Base-by-base conservation (phyloP, 1,140 invertebrate genomes). In the Sesamia nonagrioides region DNA sequence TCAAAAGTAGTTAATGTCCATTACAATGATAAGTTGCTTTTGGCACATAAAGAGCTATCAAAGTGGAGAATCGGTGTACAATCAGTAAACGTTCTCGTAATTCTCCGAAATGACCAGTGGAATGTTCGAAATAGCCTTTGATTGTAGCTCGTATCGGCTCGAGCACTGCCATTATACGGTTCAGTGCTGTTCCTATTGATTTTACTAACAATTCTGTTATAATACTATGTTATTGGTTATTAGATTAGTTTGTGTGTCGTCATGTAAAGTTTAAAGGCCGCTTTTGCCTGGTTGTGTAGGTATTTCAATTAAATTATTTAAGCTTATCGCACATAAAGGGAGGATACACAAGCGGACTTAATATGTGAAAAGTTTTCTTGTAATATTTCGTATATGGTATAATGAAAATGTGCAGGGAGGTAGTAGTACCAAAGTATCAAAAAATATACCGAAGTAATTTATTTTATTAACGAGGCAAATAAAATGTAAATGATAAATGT, bases 11-110 rank as follows among this genome's bases (percentile, higher is more conserved):
- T 15, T 17, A 15, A 42, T 42, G 18, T 18, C 15, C 18, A 35
- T 15, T 48, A 27, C 40, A 68, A 48, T 45, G 13, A 48, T 68
- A 21, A 42, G 37, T 66, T 42, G 61, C 37, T 61, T 61, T n/a
- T 15, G 37, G 27, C 37, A 27, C 18, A 68, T 68, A 48, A 68
- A 68, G 17, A 68, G 63, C 40, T 68, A 68, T 68, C 63, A n/a
- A 42, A 45, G 37, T 42, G 8, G n/a, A 68, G 21, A 68, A 68
- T 68, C 63, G 33, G 63, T 15, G 40, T 48, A 68, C 63, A 68
- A 45, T 68, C 61, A 48, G 63, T 45, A 48, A 27, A 27, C 33
- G 40, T 48, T 13, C 40, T 48, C 17, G 63, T 68, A 68, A 68
- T 68, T 68, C 40, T 48, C 18, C 63, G 18, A 27, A 68, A 69